Evolutionary conservation across 2,888 invertebrate genomes (phyloP).

Genomic region (Leistus spinibarbis): DNA sequence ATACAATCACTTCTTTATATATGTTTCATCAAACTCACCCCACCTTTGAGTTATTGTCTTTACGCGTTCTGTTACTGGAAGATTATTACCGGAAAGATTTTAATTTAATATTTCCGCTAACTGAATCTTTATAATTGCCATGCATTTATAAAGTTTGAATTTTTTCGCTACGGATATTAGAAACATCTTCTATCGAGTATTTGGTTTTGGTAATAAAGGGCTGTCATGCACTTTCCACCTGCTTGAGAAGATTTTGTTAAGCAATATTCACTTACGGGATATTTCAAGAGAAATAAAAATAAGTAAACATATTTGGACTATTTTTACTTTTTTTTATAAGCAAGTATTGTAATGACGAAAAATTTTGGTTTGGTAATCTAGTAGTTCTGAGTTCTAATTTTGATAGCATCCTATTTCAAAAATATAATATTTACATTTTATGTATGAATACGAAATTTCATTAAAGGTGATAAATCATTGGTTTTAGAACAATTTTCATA

Average conservation of each 20-base stretch:
- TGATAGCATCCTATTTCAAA: no score
- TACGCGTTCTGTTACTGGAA: constrained; percentile 11
- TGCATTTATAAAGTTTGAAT: background rate
- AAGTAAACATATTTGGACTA: no score
- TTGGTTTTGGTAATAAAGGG: background rate
- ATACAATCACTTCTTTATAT: constrained; percentile 21
- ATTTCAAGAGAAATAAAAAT: no score
- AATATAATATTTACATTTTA: no score
- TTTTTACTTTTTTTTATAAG: no score
- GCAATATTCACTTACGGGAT: no score
- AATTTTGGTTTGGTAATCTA: no score
- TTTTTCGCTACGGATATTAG: background rate
- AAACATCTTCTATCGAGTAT: background rate
- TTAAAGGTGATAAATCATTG: no score
- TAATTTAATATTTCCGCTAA: constrained; percentile 36
- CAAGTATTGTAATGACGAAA: no score
- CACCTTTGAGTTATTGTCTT: constrained; percentile 10
- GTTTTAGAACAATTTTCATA: no score
- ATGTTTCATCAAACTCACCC: constrained; percentile 17
- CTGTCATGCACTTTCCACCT: background rate
- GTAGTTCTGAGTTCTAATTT: no score
- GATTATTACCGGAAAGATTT: constrained; percentile 33
- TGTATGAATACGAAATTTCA: no score
- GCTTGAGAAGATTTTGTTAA: background rate
- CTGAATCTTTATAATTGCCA: background rate